Evolutionary conservation across 1,140 invertebrate species (phyloP).

Genomic region (Zophobas atratus): DNA sequence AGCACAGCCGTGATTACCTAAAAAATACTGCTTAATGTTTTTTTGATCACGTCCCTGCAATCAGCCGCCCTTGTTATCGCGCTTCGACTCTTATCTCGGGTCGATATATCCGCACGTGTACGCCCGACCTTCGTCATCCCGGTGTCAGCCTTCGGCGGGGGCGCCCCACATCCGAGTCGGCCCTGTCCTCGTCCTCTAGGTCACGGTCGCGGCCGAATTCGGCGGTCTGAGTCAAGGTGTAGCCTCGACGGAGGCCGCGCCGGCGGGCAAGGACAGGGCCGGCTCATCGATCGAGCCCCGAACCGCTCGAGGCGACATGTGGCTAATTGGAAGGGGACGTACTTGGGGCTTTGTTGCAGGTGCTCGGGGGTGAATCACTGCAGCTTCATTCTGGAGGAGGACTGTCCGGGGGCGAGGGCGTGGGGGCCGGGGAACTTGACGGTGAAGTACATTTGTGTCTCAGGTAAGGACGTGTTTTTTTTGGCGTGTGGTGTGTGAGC

Average conservation of each 20-base stretch:
- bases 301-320: conserved; percentile 15
- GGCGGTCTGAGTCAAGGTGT: conserved; percentile 33
- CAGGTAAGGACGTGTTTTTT: conserved; percentile 67
- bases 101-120: conserved; percentile 10
- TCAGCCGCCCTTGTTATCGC: too few species aligned
- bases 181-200: conserved; percentile 36
- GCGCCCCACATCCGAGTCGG: conserved; percentile 14
- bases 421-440: conserved; percentile 72
- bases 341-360: conserved; percentile 67
- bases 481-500: too few species aligned
- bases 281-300: background rate
- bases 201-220: conserved; percentile 29
- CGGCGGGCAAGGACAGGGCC: conserved; percentile 25
- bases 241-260: conserved; percentile 6
- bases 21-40: too few species aligned
- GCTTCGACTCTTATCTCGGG: background rate
- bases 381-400: conserved; percentile 71
- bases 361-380: conserved; percentile 76
- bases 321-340: conserved; percentile 17
- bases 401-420: conserved; percentile 69
- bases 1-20: too few species aligned
- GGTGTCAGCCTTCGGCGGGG: conserved; percentile 8
- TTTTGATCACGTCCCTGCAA: too few species aligned
- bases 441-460: conserved; percentile 74
- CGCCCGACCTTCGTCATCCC: background rate